These are phyloP conservation scores for Hydrophis major DNA, from an alignment of 2,797 vertebrate genomes.

Conservation along the genomic window DNA sequence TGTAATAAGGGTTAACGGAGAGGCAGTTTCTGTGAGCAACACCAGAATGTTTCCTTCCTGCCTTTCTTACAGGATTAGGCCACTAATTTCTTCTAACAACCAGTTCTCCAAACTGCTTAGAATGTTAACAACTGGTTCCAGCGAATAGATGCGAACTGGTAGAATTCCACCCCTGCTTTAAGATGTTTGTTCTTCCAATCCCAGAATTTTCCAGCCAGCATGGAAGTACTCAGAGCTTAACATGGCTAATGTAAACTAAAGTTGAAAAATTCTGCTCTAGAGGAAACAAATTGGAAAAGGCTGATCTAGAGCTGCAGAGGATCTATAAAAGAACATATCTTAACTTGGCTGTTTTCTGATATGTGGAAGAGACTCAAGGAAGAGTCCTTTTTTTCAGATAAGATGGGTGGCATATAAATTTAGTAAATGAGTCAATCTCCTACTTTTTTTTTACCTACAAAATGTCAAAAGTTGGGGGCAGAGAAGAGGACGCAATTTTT, in stretches of 20 bases:
- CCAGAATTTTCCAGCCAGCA: background rate
- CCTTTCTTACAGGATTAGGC: too few relatives aligned
- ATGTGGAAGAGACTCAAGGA: background rate
- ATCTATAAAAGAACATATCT: background rate
- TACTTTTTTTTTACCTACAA: fast-evolving
- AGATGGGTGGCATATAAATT: background rate
- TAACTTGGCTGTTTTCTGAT: background rate
- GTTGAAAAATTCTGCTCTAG: background rate
- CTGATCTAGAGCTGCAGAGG: background rate
- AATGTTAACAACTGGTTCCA: too few relatives aligned
- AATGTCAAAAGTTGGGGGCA: background rate
- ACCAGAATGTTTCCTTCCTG: too few relatives aligned
- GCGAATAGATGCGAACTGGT: too few relatives aligned
- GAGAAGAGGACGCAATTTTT: background rate
- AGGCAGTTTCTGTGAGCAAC: too few relatives aligned
- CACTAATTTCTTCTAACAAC: too few relatives aligned
- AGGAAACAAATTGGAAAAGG: background rate
- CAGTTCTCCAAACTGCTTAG: too few relatives aligned
- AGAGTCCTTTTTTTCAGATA: background rate
- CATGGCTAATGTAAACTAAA: background rate
- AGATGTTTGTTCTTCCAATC: background rate
- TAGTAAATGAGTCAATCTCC: background rate
- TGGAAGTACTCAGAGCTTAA: background rate
- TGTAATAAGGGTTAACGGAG: too few relatives aligned
- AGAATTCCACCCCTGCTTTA: background rate